phyloP scores from a whole-genome alignment of 1,140 invertebrate species.

The Harpegnathos saltator region DNA sequence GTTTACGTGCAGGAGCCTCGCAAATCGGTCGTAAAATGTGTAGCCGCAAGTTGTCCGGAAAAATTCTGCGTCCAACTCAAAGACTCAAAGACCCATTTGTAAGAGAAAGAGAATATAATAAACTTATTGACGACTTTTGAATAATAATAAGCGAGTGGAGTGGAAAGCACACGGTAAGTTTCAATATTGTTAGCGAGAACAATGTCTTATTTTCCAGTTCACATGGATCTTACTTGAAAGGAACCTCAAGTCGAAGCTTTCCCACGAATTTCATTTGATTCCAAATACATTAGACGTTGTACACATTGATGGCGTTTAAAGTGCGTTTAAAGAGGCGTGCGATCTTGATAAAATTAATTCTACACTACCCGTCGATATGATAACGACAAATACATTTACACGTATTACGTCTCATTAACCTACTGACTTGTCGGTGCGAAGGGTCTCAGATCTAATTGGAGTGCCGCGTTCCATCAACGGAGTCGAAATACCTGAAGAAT shows the following conservation, averaged over 20 bases:
- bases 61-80: not conserved
- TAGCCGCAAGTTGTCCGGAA: not conserved
- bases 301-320: not conserved
- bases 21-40: not conserved
- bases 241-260: no score
- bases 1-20: not conserved
- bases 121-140: not conserved
- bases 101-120: not conserved
- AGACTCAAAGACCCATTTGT: not conserved
- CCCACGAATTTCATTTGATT: no score
- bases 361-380: slow-evolving; percentile 26
- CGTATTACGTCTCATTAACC: not conserved
- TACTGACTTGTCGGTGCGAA: not conserved
- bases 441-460: not conserved
- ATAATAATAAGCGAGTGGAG: not conserved
- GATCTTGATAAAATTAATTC: slow-evolving; percentile 31
- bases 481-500: not conserved
- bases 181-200: no score
- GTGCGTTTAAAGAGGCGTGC: not conserved
- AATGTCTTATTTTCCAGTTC: no score
- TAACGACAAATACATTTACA: slow-evolving; percentile 1
- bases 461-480: not conserved
- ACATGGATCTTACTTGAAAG: no score
- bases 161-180: not conserved
- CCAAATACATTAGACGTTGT: no score